Evolutionary conservation across 2,797 vertebrate species (phyloP), one percentile per base, ranked within the genome.

Genomic region (Pipistrellus pipistrellus): DNA sequence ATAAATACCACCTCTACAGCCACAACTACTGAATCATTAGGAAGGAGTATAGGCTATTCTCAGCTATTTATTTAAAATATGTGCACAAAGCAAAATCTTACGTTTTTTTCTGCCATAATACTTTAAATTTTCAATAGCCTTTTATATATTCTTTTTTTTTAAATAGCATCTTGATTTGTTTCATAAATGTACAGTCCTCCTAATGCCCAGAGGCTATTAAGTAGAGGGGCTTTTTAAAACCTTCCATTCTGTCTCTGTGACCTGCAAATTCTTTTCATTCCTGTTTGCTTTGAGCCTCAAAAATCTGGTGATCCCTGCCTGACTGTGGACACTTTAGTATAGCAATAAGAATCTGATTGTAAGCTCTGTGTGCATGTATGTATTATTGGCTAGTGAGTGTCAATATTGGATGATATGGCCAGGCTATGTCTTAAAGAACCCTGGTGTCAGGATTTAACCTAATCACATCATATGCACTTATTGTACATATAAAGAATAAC

Each of bases 391-490:
- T 69, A 64, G 3, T 53, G 8, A 51, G 25, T 25, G 25, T 81
- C 51, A 41, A 23, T 93, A 32, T 41, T 59, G 64, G 4, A 41
- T 89, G n/a, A 53, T 84, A 41, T 64, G 30, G 30, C 15, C 27
- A 38, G 27, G 4, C 8, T 82, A 3, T 68, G 46, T 77, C 46
- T 84, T 86, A 64, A 85, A 89, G 32, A 90, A 41, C 13, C 46
- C n/a, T 62, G 51, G 25, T 66, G 48, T 76, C 59, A 89, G 3
- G 32, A 87, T 87, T 84, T 93, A 93, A 83, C 32, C 35, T 64
- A 71, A 91, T 46, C 41, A 92, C 13, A 59, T 87, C 46, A 59
- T 51, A 71, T 51, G 11, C 7, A 85, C 12, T 84, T 92, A 25
- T 17, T 91, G 30, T 20, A 71, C 27, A 55, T 44, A 13, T 68